These are phyloP conservation scores for Leptodirus hochenwartii DNA, from an alignment of 2,888 invertebrate genomes.

Conservation along the genomic window DNA sequence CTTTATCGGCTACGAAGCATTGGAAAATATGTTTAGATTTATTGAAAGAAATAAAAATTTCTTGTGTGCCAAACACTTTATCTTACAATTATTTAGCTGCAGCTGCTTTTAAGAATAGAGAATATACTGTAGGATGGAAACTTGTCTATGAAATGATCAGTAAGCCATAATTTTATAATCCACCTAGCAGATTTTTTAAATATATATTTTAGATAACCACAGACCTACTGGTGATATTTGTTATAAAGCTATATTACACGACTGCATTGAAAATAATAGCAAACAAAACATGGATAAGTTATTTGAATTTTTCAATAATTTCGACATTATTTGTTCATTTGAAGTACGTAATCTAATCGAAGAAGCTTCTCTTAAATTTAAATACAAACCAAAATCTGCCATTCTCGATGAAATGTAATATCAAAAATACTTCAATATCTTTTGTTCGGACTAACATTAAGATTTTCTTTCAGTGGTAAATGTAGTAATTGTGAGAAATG, in stretches of 20 bases:
- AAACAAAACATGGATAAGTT: conserved; percentile 34
- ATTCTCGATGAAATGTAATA: too few relatives aligned
- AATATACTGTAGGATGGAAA: conserved; percentile 37
- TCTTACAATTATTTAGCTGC: conserved; percentile 34
- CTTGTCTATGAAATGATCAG: conserved; percentile 36
- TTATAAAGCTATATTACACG: not conserved
- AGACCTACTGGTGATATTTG: not conserved
- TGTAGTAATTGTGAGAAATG: conserved; percentile 38
- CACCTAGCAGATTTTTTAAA: not conserved
- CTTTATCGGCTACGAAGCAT: conserved; percentile 40
- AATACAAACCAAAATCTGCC: conserved; percentile 17
- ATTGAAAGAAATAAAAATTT: conserved; percentile 37
- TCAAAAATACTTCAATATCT: too few relatives aligned
- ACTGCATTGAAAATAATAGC: conserved; percentile 8
- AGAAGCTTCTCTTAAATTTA: conserved; percentile 5
- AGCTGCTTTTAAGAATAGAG: conserved; percentile 39
- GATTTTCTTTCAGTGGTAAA: conserved; percentile 31
- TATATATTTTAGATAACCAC: not conserved
- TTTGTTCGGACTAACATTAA: too few relatives aligned
- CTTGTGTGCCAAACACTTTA: conserved; percentile 27
- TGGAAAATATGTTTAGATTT: conserved; percentile 45
- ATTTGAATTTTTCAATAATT: conserved; percentile 33
- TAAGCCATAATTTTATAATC: conserved; percentile 5
- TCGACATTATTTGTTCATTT: conserved; percentile 28
- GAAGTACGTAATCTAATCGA: conserved; percentile 16